Conservation (phyloP, 1,140 invertebrate genomes). For the Ctenoplectra terminalis region DNA sequence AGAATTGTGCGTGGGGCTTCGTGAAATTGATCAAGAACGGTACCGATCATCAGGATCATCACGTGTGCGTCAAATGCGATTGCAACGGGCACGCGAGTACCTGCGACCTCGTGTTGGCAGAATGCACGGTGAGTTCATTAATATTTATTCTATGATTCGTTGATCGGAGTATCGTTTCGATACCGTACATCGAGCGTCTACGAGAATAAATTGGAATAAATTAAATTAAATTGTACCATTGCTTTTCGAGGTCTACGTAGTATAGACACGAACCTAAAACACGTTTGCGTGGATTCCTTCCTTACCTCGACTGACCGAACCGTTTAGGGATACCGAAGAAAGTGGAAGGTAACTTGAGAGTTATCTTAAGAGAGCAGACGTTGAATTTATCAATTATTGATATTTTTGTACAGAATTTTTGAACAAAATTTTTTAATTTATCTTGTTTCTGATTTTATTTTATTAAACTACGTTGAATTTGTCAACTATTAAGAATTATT, state of each 20-base stretch:
- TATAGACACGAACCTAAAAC: conserved; percentile 1
- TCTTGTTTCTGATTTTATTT: no score
- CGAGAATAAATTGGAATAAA: neutral
- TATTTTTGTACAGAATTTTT: neutral
- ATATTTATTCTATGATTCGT: conserved; percentile 74
- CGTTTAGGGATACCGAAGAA: neutral
- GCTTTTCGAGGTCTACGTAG: neutral
- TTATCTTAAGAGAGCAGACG: neutral
- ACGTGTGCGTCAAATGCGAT: conserved; percentile 92
- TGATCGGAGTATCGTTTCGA: no score
- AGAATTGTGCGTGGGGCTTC: conserved; percentile 93
- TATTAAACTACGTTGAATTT: neutral
- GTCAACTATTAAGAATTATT: neutral
- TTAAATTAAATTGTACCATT: no score
- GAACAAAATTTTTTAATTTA: no score
- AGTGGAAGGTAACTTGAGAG: neutral
- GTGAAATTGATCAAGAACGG: conserved; percentile 87
- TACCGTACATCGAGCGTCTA: no score
- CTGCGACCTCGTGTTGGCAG: conserved; percentile 90
- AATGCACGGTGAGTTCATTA: conserved; percentile 87
- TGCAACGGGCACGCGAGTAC: conserved; percentile 94
- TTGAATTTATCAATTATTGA: neutral
- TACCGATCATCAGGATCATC: conserved; percentile 80
- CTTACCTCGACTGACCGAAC: conserved; percentile 2
- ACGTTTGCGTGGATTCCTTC: neutral